Percentiles rank a stretch among this genome's conserved stretches.
These are phyloP conservation scores for Coracopsis vasa DNA, from an alignment of 2,113 vertebrate species.

Conservation along the genomic window DNA sequence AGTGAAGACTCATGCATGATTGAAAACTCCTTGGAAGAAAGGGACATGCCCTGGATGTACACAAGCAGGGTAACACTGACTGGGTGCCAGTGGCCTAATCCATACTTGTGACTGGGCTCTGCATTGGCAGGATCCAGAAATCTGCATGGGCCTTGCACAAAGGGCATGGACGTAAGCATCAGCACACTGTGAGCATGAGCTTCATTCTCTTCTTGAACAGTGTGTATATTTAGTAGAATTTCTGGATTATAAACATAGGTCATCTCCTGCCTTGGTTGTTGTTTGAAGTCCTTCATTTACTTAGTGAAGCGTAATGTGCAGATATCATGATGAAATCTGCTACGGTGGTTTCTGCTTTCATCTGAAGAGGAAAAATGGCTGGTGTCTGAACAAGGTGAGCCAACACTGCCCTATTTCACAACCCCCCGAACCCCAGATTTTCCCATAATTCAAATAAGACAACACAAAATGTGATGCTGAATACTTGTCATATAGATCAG, in stretches of 20 bases:
- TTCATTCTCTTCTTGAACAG: background rate
- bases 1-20: rapidly evolving
- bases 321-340: background rate
- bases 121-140: background rate
- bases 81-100: background rate
- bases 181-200: rapidly evolving
- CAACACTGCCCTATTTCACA: background rate
- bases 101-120: rapidly evolving
- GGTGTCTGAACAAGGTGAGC: background rate
- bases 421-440: background rate
- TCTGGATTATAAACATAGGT: background rate
- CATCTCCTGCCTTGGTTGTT: background rate
- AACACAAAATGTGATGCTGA: background rate
- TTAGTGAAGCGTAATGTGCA: background rate
- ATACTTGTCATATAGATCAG: background rate
- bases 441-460: background rate
- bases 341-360: background rate
- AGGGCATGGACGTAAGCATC: background rate
- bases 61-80: background rate
- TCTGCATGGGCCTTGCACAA: background rate
- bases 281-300: background rate
- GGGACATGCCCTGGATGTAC: background rate
- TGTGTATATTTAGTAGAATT: background rate
- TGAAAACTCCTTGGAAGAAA: background rate
- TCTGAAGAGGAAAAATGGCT: background rate